These are phyloP conservation scores for Hyphantria cunea DNA, from an alignment of 1,140 invertebrate species.

Conservation along the genomic window DNA sequence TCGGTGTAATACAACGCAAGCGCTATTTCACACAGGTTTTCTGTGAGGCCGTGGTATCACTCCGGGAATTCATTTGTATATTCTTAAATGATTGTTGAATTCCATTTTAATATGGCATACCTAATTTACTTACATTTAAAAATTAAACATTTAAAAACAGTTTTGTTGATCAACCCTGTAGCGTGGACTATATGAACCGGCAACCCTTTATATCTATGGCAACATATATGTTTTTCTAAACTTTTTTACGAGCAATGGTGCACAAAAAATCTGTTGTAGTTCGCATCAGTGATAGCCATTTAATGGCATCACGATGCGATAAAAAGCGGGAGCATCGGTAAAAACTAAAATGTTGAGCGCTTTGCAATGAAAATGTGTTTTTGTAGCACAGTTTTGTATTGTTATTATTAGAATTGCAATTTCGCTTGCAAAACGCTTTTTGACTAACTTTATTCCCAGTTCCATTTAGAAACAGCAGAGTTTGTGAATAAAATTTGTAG, in stretches of 20 bases:
- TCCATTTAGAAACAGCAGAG: neutral
- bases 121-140: too few relatives aligned
- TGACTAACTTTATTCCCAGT: neutral
- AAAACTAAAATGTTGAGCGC: conserved; percentile 45
- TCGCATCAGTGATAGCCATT: conserved; percentile 57
- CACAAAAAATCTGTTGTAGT: conserved; percentile 49
- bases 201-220: conserved; percentile 37
- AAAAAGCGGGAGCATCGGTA: conserved; percentile 37
- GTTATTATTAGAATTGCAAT: conserved; percentile 32
- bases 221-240: conserved; percentile 44
- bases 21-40: too few relatives aligned
- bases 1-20: too few relatives aligned
- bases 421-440: conserved; percentile 2
- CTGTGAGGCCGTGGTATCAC: too few relatives aligned
- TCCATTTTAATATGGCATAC: too few relatives aligned
- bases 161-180: too few relatives aligned
- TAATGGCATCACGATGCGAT: conserved; percentile 50
- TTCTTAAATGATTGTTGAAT: too few relatives aligned
- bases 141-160: too few relatives aligned
- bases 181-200: conserved; percentile 43
- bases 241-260: conserved; percentile 31
- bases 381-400: conserved; percentile 30
- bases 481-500: neutral
- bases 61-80: too few relatives aligned
- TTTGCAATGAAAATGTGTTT: conserved; percentile 40